These are phyloP conservation scores for Bombus confusus DNA, from an alignment of 1,140 invertebrate species.

Conservation along the genomic window DNA sequence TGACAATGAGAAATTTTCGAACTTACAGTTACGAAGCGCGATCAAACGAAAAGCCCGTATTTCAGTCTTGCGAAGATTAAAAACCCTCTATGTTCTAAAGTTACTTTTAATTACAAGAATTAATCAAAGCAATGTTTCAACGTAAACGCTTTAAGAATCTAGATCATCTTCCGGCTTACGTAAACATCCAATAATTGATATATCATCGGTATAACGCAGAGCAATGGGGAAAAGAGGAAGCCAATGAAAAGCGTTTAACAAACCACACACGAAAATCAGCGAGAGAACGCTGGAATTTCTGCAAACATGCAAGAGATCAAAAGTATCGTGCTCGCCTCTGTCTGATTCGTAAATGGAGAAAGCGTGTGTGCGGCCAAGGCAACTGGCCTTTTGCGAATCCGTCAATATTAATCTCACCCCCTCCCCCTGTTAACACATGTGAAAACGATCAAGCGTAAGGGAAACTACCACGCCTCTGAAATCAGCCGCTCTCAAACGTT, in stretches of 20 bases:
- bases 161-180: background rate
- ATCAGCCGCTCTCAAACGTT: slow-evolving; percentile 15
- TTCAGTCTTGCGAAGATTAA: no score
- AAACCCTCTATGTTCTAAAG: no score
- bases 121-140: background rate
- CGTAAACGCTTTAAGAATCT: background rate
- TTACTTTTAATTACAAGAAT: background rate
- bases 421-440: background rate
- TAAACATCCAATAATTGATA: slow-evolving; percentile 2
- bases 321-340: background rate
- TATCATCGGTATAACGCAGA: background rate
- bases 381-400: slow-evolving; percentile 32
- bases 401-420: slow-evolving; percentile 48
- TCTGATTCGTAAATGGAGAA: slow-evolving; percentile 22
- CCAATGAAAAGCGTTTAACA: slow-evolving; percentile 24
- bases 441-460: background rate
- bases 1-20: no score
- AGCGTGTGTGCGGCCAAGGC: background rate
- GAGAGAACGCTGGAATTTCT: slow-evolving; percentile 14
- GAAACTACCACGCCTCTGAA: background rate
- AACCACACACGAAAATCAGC: background rate
- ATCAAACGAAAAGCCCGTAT: no score
- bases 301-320: slow-evolving; percentile 48
- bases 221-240: background rate
- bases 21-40: no score